Evolutionary conservation across 2,113 vertebrate species (phyloP), one percentile per base, ranked within the genome.

Genomic region (Amphiprion percula): DNA sequence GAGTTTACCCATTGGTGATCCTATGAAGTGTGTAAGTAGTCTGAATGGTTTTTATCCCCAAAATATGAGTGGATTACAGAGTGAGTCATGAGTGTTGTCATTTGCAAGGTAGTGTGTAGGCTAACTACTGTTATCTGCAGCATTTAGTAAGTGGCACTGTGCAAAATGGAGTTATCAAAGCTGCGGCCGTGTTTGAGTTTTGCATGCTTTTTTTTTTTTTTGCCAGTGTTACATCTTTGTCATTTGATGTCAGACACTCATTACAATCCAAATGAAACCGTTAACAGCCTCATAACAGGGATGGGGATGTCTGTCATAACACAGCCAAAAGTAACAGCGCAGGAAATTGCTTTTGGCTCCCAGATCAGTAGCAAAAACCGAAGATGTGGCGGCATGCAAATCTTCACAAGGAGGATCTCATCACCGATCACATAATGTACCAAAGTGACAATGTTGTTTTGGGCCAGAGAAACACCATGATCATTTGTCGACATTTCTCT

Each of bases 401-500:
- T 77, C 55, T 26, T 83, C 28, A 53, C 66, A 10, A 52, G 60
- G 39, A 77, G 19, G 55, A 74, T 80, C 60, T 68, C 66, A 56
- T 46, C 69, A 47, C 4, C 17, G 60, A 61, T 82, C 73, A 44
- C 37, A 26, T 53, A 47, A 64, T 54, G 24, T 63, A 50, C 70
- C 53, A 58, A 63, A 79, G 59, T 60, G 68, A 68, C 39, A n/a
- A 0, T 46, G 73, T 75, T 80, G 79, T 87, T 82, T 63, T 33
- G 41, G 70, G 49, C 68, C 62, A 62, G 44, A 66, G 37, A 52
- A 70, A 55, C 47, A 52, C 56, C 50, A 47, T 55, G 62, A 30
- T 83, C 56, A 83, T 86, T 85, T 86, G 88, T 79, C 59, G 53
- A 28, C 68, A 17, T 73, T 64, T 88, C 54, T 24, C 61, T 10